phyloP scores from a whole-genome alignment of 2,113 vertebrate species.

The Semnopithecus entellus region DNA sequence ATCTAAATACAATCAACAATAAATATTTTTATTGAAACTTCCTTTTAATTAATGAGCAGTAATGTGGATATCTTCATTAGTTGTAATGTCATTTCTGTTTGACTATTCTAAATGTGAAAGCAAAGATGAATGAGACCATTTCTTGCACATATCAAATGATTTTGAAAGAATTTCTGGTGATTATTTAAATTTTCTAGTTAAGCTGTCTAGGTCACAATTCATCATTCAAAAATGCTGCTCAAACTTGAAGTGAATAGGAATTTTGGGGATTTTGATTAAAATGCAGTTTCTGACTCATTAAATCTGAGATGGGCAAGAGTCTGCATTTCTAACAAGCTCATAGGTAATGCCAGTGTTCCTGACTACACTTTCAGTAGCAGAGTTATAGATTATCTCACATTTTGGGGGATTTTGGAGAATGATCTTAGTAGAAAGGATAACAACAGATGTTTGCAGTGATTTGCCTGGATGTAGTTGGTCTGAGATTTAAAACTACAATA shows the following conservation, averaged over 20 bases:
- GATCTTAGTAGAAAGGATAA: not conserved
- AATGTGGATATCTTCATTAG: not conserved
- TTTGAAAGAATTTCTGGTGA: not conserved
- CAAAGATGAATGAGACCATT: not conserved
- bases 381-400: not conserved
- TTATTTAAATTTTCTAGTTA: constrained; percentile 30
- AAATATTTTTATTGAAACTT: not conserved
- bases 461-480: not conserved
- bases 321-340: not conserved
- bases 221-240: not conserved
- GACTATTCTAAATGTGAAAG: not conserved
- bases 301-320: not conserved
- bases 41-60: not conserved
- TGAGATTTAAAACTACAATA: not conserved
- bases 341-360: not conserved
- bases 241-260: not conserved
- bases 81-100: not conserved
- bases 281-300: not conserved
- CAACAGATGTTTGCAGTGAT: not conserved
- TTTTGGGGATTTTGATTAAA: not conserved
- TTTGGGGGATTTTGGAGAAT: not conserved
- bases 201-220: constrained; percentile 6
- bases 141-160: constrained; percentile 40
- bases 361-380: not conserved
- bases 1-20: not conserved